phyloP scores from a whole-genome alignment of 1,140 invertebrate genomes.

The Pseudomyrmex gracilis region DNA sequence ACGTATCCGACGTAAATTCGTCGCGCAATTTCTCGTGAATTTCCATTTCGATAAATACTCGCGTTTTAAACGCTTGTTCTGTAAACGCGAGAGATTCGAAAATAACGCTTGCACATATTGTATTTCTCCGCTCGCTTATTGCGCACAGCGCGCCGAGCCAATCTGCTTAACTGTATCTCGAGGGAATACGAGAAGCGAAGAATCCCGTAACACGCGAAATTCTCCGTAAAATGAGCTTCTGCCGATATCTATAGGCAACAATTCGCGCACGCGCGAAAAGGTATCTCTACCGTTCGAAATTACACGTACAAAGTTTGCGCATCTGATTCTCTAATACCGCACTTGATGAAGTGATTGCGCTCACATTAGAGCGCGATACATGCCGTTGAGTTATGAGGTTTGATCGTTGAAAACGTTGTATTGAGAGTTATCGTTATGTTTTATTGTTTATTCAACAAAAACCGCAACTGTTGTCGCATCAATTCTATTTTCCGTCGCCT shows the following conservation, averaged over 20 bases:
- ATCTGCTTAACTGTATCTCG: background rate
- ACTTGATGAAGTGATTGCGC: background rate
- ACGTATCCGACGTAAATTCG: background rate
- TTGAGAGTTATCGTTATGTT: too few relatives aligned
- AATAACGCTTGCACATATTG: too few relatives aligned
- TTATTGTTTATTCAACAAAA: too few relatives aligned
- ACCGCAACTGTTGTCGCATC: too few relatives aligned
- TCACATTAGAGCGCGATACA: background rate
- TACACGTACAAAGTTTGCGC: background rate
- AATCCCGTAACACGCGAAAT: background rate
- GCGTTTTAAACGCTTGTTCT: background rate
- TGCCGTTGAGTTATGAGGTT: background rate
- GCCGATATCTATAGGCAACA: background rate
- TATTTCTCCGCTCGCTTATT: too few relatives aligned
- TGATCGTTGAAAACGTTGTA: too few relatives aligned
- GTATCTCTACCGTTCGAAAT: slow-evolving; percentile 27
- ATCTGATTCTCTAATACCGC: slow-evolving; percentile 14
- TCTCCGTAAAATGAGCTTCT: background rate
- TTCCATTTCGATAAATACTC: background rate
- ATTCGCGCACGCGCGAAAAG: background rate
- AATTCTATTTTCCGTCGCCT: too few relatives aligned
- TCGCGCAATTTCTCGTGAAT: background rate
- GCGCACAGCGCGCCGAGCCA: too few relatives aligned
- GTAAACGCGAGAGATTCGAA: too few relatives aligned
- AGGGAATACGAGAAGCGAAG: background rate